phyloP scores from a whole-genome alignment of 2,888 invertebrate species.

The Vesta saturnalis region DNA sequence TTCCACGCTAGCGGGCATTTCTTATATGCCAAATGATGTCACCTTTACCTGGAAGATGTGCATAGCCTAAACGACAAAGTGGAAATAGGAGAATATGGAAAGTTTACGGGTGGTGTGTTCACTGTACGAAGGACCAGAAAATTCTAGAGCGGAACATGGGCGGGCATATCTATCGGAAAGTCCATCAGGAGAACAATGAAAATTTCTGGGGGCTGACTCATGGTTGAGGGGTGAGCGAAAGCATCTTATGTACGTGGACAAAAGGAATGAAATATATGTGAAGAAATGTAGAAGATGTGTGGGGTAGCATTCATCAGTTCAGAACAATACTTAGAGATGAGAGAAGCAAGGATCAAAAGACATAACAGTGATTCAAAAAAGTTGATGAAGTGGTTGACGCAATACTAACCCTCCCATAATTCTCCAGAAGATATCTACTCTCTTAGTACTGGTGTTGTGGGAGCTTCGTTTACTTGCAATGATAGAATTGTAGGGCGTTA shows the following conservation, averaged over 20 bases:
- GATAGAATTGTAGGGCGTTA: background rate
- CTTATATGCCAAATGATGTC: too few species aligned
- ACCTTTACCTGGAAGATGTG: slow-evolving; percentile 15
- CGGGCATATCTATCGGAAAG: too few species aligned
- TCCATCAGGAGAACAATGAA: too few species aligned
- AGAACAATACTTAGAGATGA: too few species aligned
- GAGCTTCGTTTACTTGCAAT: background rate
- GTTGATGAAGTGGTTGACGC: too few species aligned
- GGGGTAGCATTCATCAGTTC: too few species aligned
- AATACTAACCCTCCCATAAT: background rate
- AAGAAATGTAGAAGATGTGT: background rate
- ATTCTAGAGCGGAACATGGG: too few species aligned
- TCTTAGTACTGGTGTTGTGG: background rate
- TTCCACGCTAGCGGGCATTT: slow-evolving; percentile 18
- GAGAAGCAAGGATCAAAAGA: too few species aligned
- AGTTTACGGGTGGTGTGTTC: background rate
- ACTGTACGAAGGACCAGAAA: background rate
- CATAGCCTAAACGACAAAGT: slow-evolving; percentile 10
- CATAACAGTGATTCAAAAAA: too few species aligned
- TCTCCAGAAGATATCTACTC: background rate
- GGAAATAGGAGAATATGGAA: background rate
- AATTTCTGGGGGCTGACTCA: background rate
- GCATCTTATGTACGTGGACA: background rate
- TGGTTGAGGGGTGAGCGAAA: background rate
- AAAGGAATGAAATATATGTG: background rate